These are phyloP conservation scores for Parauchenoglanis punctatus DNA, from an alignment of 2,797 vertebrate genomes.

Conservation along the genomic window DNA sequence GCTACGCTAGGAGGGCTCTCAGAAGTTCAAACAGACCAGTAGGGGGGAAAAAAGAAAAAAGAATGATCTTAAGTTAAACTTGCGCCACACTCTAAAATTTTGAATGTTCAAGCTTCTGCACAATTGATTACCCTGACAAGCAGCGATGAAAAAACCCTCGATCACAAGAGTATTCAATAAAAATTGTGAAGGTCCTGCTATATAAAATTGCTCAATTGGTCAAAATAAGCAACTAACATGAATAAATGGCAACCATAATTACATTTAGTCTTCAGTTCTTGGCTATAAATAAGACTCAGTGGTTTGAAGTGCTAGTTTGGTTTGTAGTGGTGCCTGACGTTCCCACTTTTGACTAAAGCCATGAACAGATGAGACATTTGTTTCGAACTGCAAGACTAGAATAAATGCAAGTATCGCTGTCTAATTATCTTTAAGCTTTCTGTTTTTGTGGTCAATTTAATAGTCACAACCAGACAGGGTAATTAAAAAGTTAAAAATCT, in stretches of 20 bases:
- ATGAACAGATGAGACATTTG: background rate
- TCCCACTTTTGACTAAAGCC: background rate
- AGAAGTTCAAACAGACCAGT: slow-evolving; percentile 27
- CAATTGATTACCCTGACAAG: background rate
- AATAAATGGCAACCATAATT: background rate
- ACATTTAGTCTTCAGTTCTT: background rate
- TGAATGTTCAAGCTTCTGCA: too few relatives aligned
- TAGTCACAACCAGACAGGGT: background rate
- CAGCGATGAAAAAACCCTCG: background rate
- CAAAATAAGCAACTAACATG: background rate
- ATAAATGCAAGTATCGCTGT: background rate
- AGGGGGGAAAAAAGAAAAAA: background rate
- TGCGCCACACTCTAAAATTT: background rate
- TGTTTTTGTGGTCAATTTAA: background rate
- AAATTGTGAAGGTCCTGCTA: background rate
- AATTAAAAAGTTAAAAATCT: background rate
- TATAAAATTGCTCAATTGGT: background rate
- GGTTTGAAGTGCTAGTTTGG: slow-evolving; percentile 4
- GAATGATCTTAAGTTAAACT: background rate
- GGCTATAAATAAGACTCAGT: background rate
- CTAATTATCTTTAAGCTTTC: background rate
- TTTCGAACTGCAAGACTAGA: background rate
- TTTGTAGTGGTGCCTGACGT: background rate
- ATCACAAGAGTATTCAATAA: background rate
- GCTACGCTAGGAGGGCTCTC: slow-evolving; percentile 7